Evolutionary conservation across 2,113 vertebrate genomes (phyloP).

Genomic region (Empidonax traillii): DNA sequence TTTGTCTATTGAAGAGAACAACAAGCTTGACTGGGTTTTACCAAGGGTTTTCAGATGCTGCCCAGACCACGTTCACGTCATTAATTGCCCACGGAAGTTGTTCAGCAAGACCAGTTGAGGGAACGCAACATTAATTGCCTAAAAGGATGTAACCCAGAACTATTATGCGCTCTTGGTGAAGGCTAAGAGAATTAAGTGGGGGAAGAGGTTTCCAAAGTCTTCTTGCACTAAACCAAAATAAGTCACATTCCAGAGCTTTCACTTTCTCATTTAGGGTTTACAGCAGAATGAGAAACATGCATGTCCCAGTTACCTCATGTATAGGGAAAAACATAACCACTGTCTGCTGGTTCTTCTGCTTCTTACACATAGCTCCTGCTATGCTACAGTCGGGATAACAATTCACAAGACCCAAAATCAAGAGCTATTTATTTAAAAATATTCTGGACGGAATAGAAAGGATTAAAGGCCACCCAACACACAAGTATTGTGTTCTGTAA

Average conservation of each 20-base stretch:
- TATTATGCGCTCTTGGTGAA: not conserved
- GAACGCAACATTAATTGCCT: fast-evolving
- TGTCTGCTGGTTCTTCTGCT: not conserved
- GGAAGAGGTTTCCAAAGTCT: not conserved
- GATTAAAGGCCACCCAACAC: not conserved
- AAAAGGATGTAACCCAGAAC: not conserved
- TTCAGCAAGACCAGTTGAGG: not conserved
- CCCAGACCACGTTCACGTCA: not conserved
- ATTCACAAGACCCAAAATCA: not conserved
- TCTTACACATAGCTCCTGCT: not conserved
- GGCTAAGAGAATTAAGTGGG: not conserved
- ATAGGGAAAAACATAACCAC: not conserved
- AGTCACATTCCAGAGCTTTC: not conserved
- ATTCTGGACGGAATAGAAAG: not conserved
- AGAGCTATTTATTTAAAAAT: not conserved
- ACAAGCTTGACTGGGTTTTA: not conserved
- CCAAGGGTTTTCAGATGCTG: not conserved
- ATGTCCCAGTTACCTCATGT: not conserved
- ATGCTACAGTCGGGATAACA: not conserved
- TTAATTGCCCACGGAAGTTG: not conserved
- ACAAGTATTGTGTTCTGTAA: not conserved
- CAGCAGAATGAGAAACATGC: not conserved
- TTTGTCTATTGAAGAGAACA: not conserved
- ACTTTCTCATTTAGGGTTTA: not conserved
- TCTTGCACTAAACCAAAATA: not conserved